A percentile compares a stretch with the other conserved stretches of the same genome.
These are phyloP conservation scores for Neofelis nebulosa DNA, from an alignment of 2,113 vertebrate genomes.

Conservation along the genomic window DNA sequence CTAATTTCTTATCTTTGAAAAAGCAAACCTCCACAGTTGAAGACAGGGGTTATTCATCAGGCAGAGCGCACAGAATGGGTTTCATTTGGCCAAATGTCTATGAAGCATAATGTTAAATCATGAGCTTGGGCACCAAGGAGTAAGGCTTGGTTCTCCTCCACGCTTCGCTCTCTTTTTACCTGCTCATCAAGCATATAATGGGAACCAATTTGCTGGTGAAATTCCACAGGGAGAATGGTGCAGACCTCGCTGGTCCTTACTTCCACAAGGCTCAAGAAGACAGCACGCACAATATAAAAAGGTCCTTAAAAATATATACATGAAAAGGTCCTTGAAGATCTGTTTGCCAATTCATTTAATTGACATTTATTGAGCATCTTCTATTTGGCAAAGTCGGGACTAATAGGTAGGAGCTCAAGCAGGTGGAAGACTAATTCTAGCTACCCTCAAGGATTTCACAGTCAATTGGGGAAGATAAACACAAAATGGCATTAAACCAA, in stretches of 20 bases:
- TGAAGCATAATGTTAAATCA: slow-evolving; percentile 23
- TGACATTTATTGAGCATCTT: slow-evolving; percentile 55
- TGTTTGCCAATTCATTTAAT: slow-evolving; percentile 51
- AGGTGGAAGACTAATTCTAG: slow-evolving; percentile 45
- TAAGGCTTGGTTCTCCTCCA: not conserved
- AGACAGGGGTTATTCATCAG: slow-evolving; percentile 15
- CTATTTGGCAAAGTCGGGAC: slow-evolving; percentile 44
- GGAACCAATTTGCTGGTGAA: not conserved
- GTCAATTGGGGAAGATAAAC: slow-evolving; percentile 51
- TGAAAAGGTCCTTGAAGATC: slow-evolving; percentile 30
- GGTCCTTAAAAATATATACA: not conserved
- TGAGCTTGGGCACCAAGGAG: not conserved
- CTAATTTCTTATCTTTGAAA: slow-evolving; percentile 48
- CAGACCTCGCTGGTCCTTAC: not conserved
- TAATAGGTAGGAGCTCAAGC: slow-evolving; percentile 24
- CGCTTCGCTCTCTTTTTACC: not conserved
- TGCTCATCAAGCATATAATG: slow-evolving; percentile 15
- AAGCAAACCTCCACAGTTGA: slow-evolving; percentile 41
- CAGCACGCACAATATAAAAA: not conserved
- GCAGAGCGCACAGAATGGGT: slow-evolving; percentile 14
- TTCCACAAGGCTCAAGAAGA: not conserved
- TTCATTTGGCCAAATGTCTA: slow-evolving; percentile 18
- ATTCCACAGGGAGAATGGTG: not conserved
- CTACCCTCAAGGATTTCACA: slow-evolving; percentile 38
- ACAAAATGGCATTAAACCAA: slow-evolving; percentile 53